phyloP scores from a whole-genome alignment of 2,113 vertebrate species.

The Australoheros scitulus region DNA sequence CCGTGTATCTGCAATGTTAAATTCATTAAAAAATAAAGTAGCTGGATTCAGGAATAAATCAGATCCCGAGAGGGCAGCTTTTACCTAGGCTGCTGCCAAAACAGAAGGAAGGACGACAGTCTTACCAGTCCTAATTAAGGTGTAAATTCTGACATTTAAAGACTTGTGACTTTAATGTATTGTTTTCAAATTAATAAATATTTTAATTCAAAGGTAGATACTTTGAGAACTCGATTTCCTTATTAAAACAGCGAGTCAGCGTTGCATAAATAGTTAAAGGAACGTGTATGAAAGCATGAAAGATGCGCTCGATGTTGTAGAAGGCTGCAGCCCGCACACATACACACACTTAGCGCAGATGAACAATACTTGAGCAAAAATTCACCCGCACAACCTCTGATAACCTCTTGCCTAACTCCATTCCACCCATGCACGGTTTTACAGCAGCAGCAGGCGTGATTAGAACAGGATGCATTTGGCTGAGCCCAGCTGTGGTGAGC shows the following conservation, averaged over 20 bases:
- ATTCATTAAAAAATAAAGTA: slow-evolving; percentile 59
- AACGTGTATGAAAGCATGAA: not conserved
- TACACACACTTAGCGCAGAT: not conserved
- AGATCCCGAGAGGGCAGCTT: not conserved
- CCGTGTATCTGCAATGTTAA: slow-evolving; percentile 38
- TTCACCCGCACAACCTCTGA: slow-evolving; percentile 8
- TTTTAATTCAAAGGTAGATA: not conserved
- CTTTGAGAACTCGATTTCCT: not conserved
- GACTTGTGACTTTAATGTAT: not conserved
- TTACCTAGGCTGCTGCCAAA: not conserved
- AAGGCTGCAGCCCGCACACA: slow-evolving; percentile 8
- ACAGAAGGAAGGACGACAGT: not conserved
- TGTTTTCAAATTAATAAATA: not conserved
- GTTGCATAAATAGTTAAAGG: not conserved
- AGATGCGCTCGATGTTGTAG: not conserved
- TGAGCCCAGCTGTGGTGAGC: slow-evolving; percentile 49
- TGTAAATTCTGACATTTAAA: not conserved
- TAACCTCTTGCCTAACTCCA: slow-evolving; percentile 25
- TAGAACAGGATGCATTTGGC: slow-evolving; percentile 44
- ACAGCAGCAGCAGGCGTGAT: slow-evolving; percentile 35
- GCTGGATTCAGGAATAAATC: slow-evolving; percentile 38
- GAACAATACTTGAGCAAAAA: slow-evolving; percentile 29
- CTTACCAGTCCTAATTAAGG: not conserved
- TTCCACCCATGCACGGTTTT: slow-evolving; percentile 21
- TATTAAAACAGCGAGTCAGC: slow-evolving; percentile 2